Evolutionary conservation across 2,797 vertebrate species (phyloP).

Genomic region (Enoplosus armatus): DNA sequence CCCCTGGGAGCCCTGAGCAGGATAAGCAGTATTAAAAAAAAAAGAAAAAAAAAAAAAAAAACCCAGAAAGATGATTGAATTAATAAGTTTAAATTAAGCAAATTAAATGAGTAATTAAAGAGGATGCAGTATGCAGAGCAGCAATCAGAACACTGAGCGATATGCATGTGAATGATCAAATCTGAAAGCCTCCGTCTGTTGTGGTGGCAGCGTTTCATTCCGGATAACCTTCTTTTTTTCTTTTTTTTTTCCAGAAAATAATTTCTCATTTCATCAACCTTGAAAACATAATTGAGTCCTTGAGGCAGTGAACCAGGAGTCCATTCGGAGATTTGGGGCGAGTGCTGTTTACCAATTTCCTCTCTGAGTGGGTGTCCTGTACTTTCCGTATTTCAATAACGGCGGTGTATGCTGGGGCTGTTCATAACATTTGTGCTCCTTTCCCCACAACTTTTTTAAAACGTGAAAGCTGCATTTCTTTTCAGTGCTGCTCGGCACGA

Average conservation of each 20-base stretch:
- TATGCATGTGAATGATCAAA: conserved; percentile 35
- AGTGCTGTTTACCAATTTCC: conserved; percentile 46
- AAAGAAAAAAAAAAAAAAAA: no score
- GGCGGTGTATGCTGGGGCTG: neutral
- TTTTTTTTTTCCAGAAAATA: no score
- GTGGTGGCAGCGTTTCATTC: conserved; percentile 11
- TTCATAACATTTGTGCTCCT: conserved; percentile 9
- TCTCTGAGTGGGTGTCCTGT: conserved; percentile 31
- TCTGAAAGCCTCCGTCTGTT: conserved; percentile 24
- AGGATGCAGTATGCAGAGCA: conserved; percentile 38
- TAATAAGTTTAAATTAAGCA: conserved; percentile 54
- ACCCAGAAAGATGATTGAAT: conserved; percentile 55
- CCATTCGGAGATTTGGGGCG: conserved; percentile 34
- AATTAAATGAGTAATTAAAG: conserved; percentile 54
- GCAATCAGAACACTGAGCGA: conserved; percentile 40
- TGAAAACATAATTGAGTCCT: conserved; percentile 59
- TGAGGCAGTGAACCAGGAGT: conserved; percentile 28
- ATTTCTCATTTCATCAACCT: conserved; percentile 51
- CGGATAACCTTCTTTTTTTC: no score
- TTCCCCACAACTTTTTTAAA: conserved; percentile 21
- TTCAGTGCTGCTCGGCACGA: conserved; percentile 1
- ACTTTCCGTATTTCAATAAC: conserved; percentile 39
- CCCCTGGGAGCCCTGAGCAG: conserved; percentile 42
- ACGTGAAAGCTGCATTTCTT: conserved; percentile 11
- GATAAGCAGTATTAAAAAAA: conserved; percentile 46